These are phyloP conservation scores for Lota lota DNA, from an alignment of 2,113 vertebrate species.

Conservation along the genomic window DNA sequence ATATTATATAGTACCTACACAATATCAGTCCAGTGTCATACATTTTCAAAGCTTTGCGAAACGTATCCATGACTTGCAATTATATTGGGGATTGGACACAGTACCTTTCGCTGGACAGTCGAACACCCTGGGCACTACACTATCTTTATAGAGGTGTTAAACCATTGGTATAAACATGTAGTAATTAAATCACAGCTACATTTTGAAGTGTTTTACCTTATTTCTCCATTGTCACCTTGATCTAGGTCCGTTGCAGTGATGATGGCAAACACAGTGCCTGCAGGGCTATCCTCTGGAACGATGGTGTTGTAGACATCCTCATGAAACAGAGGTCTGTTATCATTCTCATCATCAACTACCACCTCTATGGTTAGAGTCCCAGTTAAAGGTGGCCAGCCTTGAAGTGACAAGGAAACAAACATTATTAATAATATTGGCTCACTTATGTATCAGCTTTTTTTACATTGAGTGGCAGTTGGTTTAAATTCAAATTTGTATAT, in stretches of 20 bases:
- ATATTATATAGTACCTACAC: not conserved
- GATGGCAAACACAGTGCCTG: constrained; percentile 63
- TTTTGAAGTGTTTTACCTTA: constrained; percentile 53
- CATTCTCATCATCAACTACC: constrained; percentile 74
- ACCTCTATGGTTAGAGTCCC: constrained; percentile 65
- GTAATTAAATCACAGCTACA: no score
- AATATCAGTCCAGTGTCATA: not conserved
- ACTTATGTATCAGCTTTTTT: no score
- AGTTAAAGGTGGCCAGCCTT: constrained; percentile 66
- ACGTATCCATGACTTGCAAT: no score
- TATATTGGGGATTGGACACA: no score
- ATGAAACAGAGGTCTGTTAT: constrained; percentile 67
- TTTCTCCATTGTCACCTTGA: constrained; percentile 59
- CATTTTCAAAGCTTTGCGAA: no score
- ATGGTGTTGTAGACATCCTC: constrained; percentile 54
- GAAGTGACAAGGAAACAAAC: constrained; percentile 25
- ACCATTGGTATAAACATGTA: no score
- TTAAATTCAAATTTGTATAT: not conserved
- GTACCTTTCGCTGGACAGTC: no score
- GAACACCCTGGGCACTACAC: no score
- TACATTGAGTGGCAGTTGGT: no score
- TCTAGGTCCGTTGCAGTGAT: constrained; percentile 67
- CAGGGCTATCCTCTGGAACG: constrained; percentile 64
- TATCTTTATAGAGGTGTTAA: no score
- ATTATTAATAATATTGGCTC: not conserved